phyloP scores from a whole-genome alignment of 2,797 vertebrate species.

The Harpia harpyja region DNA sequence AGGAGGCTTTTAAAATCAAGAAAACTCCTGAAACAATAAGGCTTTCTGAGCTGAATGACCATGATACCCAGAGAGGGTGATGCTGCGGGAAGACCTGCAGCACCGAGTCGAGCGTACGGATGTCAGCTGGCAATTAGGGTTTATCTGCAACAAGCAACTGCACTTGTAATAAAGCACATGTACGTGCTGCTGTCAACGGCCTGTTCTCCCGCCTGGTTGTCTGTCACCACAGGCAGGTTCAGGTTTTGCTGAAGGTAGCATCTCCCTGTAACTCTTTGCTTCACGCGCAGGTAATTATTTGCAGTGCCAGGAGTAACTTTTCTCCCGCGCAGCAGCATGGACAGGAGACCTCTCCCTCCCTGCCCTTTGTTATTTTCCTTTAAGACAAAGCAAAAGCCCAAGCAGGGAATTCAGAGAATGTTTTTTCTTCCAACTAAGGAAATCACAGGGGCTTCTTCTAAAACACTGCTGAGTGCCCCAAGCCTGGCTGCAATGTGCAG shows the following conservation, averaged over 20 bases:
- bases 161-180: not conserved
- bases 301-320: not conserved
- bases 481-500: constrained; percentile 28
- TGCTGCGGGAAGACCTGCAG: not conserved
- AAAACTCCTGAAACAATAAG: not conserved
- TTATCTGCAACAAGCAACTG: not conserved
- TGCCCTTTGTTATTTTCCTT: not conserved
- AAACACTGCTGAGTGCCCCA: not conserved
- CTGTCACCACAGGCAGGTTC: not conserved
- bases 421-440: constrained; percentile 58
- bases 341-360: not conserved
- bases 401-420: constrained; percentile 68
- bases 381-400: constrained; percentile 38
- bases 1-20: not conserved
- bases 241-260: not conserved
- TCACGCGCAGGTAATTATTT: not conserved
- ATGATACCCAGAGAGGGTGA: not conserved
- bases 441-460: constrained; percentile 54
- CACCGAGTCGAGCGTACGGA: accelerated
- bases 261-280: not conserved
- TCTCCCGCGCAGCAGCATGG: not conserved
- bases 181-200: not conserved
- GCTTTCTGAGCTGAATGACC: not conserved
- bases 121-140: accelerated
- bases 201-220: accelerated